These are phyloP conservation scores for Sebastes miniatus DNA, from an alignment of 2,797 vertebrate species.

Conservation along the genomic window DNA sequence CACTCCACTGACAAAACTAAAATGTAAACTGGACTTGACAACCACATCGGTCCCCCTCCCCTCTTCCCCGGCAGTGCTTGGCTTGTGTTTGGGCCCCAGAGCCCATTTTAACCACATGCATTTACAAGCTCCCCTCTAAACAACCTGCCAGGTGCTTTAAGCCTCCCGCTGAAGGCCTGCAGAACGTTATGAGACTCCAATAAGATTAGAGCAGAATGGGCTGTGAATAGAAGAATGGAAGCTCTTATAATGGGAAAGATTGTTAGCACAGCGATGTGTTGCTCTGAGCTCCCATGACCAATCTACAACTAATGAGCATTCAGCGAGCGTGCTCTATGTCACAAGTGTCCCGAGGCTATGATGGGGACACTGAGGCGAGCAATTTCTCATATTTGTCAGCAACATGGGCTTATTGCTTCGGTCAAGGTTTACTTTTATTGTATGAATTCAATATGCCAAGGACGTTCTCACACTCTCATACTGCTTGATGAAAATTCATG, in stretches of 20 bases:
- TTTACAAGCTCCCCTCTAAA: constrained; percentile 88
- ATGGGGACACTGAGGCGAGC: constrained; percentile 49
- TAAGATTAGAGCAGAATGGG: constrained; percentile 84
- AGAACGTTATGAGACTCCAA: constrained; percentile 80
- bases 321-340: constrained; percentile 69
- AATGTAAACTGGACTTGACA: constrained; percentile 92
- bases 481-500: constrained; percentile 40
- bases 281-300: constrained; percentile 82
- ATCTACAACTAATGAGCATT: constrained; percentile 82
- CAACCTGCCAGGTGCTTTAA: constrained; percentile 91
- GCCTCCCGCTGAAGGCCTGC: constrained; percentile 73
- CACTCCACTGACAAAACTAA: constrained; percentile 71
- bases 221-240: constrained; percentile 66
- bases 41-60: constrained; percentile 86
- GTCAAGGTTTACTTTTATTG: constrained; percentile 39
- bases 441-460: background rate
- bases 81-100: constrained; percentile 68
- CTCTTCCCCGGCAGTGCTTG: constrained; percentile 62
- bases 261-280: constrained; percentile 73
- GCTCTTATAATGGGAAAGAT: constrained; percentile 71
- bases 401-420: constrained; percentile 50
- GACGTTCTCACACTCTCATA: constrained; percentile 35
- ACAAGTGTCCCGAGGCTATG: constrained; percentile 41
- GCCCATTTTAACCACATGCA: constrained; percentile 83
- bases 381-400: constrained; percentile 71